Base-by-base conservation (phyloP, 2,888 invertebrate genomes). In the Tribolium freemani region DNA sequence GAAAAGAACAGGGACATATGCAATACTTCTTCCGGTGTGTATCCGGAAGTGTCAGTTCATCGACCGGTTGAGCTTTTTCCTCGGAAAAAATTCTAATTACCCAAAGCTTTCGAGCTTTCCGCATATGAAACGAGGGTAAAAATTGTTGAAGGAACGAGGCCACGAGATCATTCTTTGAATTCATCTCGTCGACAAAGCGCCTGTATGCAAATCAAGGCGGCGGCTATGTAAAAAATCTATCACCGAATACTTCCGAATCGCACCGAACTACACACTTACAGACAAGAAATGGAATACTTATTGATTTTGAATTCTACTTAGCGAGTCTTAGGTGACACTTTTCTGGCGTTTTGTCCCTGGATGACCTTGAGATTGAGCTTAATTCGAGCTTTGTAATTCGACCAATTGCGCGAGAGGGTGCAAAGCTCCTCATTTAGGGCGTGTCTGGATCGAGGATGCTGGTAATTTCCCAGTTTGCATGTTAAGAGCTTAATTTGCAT, bases 301-400 rank as follows among this genome's bases (percentile, higher is more conserved):
- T 86, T 86, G 86, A 86, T 86, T 86, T 85, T 84, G 85, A 85
- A 85, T 85, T 85, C 85, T 85, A 85, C 84, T 85, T 85, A 85
- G 84, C 83, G 82, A 83, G 84, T 83, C 83, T 83, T 84, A 21
- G 84, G 83, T 85, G 85, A 85, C 86, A 85, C 83, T 84, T 83
- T 82, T 76, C 44, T 45, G 44, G 45, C 6, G 13, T 48, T 48
- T 26, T 26, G 26, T 26, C 26, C 26, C 26, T 26, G 5, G 26
- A 45, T 58, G 38, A 30, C 51, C 26, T 51, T 38, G 50, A 31
- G 63, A 66, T 46, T 56, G 20, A n/a, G 54, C 54, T 13, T 53
- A 13, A 44, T 11, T 64, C 44, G 45, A 31, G 16, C 38, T 63
- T 45, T 46, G 54, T 64, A 72, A 72, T 69, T 69, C 60, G 51